phyloP scores from a whole-genome alignment of 1,140 invertebrate species.

The Mercenaria mercenaria region DNA sequence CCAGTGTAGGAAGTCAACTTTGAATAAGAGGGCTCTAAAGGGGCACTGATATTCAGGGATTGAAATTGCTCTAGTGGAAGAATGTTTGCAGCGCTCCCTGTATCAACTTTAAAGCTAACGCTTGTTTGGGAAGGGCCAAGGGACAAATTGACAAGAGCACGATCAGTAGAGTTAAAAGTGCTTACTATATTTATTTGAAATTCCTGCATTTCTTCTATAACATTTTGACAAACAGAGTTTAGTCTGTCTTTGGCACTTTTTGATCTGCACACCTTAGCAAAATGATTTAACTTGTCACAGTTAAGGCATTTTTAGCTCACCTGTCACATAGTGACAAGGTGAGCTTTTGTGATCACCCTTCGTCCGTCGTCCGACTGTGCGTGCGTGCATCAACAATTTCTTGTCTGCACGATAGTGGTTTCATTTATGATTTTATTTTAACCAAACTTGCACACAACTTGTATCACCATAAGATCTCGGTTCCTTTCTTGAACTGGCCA shows the following conservation, averaged over 20 bases:
- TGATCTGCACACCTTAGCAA: too few relatives aligned
- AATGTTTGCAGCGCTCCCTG: slow-evolving; percentile 60
- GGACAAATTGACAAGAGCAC: neutral
- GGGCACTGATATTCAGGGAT: neutral
- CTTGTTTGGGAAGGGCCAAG: neutral
- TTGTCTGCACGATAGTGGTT: too few relatives aligned
- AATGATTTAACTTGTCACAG: slow-evolving; percentile 2
- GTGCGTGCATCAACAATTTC: too few relatives aligned
- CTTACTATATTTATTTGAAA: slow-evolving; percentile 8
- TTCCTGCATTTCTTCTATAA: neutral
- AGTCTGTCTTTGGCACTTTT: neutral
- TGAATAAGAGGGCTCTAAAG: neutral
- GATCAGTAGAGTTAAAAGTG: neutral
- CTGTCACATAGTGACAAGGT: too few relatives aligned
- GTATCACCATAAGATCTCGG: too few relatives aligned
- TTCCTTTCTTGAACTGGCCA: too few relatives aligned
- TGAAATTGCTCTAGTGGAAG: slow-evolving; percentile 17
- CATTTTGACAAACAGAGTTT: neutral
- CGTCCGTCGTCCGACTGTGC: too few relatives aligned
- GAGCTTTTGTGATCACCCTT: too few relatives aligned
- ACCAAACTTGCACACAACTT: too few relatives aligned
- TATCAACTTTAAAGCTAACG: slow-evolving; percentile 58
- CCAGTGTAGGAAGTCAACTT: slow-evolving; percentile 32
- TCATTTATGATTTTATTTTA: too few relatives aligned
- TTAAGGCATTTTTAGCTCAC: slow-evolving; percentile 14